Percentiles rank a stretch among this genome's conserved stretches.
Conservation (phyloP, 2,113 vertebrate species). For the Baryphthengus martii region DNA sequence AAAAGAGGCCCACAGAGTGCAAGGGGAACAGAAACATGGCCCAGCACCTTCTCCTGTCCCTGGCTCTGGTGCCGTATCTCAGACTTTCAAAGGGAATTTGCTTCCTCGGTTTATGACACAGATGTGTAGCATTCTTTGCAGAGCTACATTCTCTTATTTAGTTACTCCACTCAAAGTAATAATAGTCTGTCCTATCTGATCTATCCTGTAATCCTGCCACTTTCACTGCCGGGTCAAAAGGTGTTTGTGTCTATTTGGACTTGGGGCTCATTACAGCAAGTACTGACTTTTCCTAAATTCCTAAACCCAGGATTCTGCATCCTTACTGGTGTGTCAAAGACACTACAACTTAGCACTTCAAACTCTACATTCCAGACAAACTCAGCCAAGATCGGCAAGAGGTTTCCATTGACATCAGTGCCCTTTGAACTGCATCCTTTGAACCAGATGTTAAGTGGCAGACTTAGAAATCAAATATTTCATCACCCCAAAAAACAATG, state of each 20-base stretch:
- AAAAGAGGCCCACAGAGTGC: not conserved
- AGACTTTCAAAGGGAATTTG: not conserved
- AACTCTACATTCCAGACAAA: accelerated
- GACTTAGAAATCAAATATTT: not conserved
- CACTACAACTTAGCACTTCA: not conserved
- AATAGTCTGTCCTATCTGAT: not conserved
- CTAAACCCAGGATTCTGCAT: not conserved
- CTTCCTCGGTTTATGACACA: not conserved
- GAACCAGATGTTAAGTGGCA: not conserved
- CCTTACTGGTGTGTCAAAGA: accelerated
- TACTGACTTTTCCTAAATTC: not conserved
- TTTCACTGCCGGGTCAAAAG: accelerated
- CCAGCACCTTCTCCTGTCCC: not conserved
- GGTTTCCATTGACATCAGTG: not conserved
- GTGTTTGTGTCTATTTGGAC: not conserved
- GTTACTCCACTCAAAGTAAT: not conserved
- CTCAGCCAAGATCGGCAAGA: not conserved
- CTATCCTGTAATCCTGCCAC: not conserved
- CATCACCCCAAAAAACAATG: not conserved
- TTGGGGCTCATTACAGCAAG: not conserved
- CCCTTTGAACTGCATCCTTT: not conserved
- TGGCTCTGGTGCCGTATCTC: not conserved
- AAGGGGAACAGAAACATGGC: not conserved
- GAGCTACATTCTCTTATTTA: not conserved
- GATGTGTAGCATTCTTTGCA: not conserved